phyloP scores from a whole-genome alignment of 2,113 vertebrate genomes.

The Phoenicopterus ruber region DNA sequence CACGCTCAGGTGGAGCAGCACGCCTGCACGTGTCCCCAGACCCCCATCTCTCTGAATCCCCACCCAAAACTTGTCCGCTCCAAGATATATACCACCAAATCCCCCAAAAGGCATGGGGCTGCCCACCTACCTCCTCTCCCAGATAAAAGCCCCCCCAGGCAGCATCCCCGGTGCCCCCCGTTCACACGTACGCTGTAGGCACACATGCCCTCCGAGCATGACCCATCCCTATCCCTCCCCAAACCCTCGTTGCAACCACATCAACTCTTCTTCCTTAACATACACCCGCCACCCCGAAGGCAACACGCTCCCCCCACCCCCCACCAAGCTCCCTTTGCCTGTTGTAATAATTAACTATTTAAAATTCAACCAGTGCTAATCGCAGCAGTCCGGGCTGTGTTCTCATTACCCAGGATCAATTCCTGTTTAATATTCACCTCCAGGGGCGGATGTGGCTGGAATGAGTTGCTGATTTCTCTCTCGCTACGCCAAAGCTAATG shows the following conservation, averaged over 20 bases:
- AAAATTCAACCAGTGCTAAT: conserved; percentile 75
- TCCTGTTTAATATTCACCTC: conserved; percentile 82
- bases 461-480: conserved; percentile 68
- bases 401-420: conserved; percentile 82
- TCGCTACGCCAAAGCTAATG: conserved; percentile 70
- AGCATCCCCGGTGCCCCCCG: not conserved
- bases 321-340: not conserved
- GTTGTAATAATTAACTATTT: conserved; percentile 76
- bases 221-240: not conserved
- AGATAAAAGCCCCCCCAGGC: not conserved
- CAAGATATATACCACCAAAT: not conserved
- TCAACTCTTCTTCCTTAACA: not conserved
- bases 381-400: conserved; percentile 60
- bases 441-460: conserved; percentile 71
- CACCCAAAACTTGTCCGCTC: not conserved
- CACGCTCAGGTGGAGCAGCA: not conserved
- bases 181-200: fast-evolving
- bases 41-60: not conserved
- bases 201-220: fast-evolving
- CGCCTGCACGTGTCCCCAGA: fast-evolving
- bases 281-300: not conserved
- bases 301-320: not conserved
- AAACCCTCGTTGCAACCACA: not conserved
- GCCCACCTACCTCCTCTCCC: not conserved
- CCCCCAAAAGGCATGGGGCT: not conserved